A percentile compares a stretch with the other conserved stretches of the same genome.
phyloP scores from a whole-genome alignment of 2,797 vertebrate species.

The Phrynocephalus vlangalii region DNA sequence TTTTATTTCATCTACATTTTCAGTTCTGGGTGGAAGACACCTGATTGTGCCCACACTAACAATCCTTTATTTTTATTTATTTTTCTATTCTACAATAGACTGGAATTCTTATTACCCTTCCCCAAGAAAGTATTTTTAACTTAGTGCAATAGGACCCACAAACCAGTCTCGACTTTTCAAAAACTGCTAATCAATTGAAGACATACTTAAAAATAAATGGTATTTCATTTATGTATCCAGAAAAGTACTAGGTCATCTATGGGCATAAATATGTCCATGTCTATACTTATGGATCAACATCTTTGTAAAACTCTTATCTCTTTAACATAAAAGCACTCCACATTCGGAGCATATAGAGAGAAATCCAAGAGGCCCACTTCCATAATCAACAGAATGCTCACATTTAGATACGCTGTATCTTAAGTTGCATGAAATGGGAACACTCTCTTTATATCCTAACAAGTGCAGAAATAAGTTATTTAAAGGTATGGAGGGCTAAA shows the following conservation, averaged over 20 bases:
- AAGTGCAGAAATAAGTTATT: slow-evolving; percentile 14
- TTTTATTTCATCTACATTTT: too few species aligned
- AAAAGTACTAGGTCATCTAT: not conserved
- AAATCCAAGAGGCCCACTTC: slow-evolving; percentile 35
- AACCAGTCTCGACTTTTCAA: not conserved
- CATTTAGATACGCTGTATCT: slow-evolving; percentile 41
- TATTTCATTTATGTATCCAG: not conserved
- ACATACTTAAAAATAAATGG: not conserved
- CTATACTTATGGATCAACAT: not conserved
- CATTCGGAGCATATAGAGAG: not conserved
- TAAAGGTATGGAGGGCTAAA: not conserved
- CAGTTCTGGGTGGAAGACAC: too few species aligned
- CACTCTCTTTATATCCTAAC: slow-evolving; percentile 38
- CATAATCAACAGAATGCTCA: slow-evolving; percentile 47
- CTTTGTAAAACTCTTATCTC: not conserved
- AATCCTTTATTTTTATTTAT: too few species aligned
- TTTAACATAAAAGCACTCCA: not conserved
- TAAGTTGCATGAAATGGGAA: slow-evolving; percentile 32
- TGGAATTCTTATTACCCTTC: too few species aligned
- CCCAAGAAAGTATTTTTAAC: too few species aligned
- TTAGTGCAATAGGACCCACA: too few species aligned
- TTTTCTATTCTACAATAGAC: too few species aligned
- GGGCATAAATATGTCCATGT: not conserved
- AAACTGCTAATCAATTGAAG: not conserved
- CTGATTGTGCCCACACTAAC: too few species aligned